Base-by-base conservation (phyloP, 53 echinoderm and acorn worm species). In the Actinopyga echinites region DNA sequence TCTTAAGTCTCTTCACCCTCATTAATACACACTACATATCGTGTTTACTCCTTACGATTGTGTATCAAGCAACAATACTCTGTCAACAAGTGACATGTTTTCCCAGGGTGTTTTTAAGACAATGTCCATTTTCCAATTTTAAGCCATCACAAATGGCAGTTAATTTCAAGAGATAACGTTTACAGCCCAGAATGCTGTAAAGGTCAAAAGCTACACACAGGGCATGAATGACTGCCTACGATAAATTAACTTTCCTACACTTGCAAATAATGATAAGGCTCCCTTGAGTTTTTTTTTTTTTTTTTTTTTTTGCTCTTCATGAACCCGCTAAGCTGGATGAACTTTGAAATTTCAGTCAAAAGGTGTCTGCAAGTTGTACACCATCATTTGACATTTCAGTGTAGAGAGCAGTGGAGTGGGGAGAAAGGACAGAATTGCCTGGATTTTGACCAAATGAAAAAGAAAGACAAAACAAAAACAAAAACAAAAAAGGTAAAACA, bases 301-400 rank as follows among this genome's bases (percentile, higher is more conserved):
- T 26, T 30, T 65, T 8, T 26, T 17, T 29, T 29, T 30, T 33
- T 30, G 17, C 21, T 21, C 43, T 23, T 17, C 34, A 68, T 68
- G 36, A 22, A 33, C 40, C 44, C 37, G 28, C 40, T 71, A 45
- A 71, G 71, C 71, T 78, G 49, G 78, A n/a, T 78, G 78, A 78
- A 78, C 78, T 78, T 78, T 78, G 78, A 78, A 78, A 78, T 78
- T 78, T 78, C 78, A 78, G 57, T 56, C 57, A 57, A 56, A 57
- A 78, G 78, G 78, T 78, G 78, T 57, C 78, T 78, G 78, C 78
- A 56, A 31, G 55, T 57, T 78, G 78, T 78, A 78, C 49, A 52
- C 31, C 21, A 78, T 78, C 32, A 32, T 57, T 57, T 78, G 78
- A 78, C 57, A 78, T 78, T 78, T 71, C 24, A 40, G 22, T 40